phyloP scores from a whole-genome alignment of 2,888 invertebrate species.

The Hipparchia sbordonii region DNA sequence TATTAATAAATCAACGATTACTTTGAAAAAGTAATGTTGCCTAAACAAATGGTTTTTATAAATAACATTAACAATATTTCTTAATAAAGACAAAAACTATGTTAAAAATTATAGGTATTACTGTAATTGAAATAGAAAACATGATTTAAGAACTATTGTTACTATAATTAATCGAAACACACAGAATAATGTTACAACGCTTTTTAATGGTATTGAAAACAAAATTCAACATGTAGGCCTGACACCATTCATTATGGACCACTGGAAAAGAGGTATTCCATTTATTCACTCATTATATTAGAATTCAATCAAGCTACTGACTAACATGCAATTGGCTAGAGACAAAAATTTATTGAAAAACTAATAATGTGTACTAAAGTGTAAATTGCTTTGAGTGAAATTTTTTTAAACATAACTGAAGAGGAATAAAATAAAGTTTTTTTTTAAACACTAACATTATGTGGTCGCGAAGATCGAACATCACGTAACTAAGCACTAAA shows the following conservation, averaged over 20 bases:
- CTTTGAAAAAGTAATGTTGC: not conserved
- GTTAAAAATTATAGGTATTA: conserved; percentile 6
- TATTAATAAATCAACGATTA: not conserved
- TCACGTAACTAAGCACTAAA: conserved; percentile 30
- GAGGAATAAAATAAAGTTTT: not conserved
- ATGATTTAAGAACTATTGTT: not conserved
- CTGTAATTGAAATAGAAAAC: not conserved
- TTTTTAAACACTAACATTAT: conserved; percentile 9
- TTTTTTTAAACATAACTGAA: conserved; percentile 18
- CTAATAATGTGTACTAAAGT: conserved; percentile 34
- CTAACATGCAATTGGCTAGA: conserved; percentile 40
- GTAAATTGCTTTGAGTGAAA: conserved; percentile 20
- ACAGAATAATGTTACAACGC: conserved; percentile 31
- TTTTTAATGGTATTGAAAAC: conserved; percentile 68
- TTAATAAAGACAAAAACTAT: not conserved
- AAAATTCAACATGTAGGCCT: conserved; percentile 71
- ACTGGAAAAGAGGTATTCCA: conserved; percentile 78
- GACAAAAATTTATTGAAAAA: conserved; percentile 35
- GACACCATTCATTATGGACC: conserved; percentile 72
- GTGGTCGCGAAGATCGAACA: conserved; percentile 22
- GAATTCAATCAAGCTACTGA: conserved; percentile 44
- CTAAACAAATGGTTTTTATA: not conserved
- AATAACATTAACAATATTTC: not conserved
- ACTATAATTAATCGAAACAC: not conserved
- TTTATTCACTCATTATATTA: conserved; percentile 63